Evolutionary conservation across 2,113 vertebrate genomes (phyloP), one percentile per base, ranked within the genome.

Genomic region (Lucifuga dentata): DNA sequence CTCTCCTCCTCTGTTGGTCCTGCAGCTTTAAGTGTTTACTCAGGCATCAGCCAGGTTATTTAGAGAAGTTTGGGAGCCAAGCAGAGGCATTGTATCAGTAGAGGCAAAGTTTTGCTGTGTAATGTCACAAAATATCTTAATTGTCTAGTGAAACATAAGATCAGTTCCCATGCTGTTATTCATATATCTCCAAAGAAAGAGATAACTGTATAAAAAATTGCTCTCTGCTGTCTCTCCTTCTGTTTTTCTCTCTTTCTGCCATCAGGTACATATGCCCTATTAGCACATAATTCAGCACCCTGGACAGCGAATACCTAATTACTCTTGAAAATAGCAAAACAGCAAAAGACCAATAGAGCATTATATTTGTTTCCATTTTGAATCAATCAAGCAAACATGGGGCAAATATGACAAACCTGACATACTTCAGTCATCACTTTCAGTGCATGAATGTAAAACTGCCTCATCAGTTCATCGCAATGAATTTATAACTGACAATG

Each of bases 221-320:
- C 26, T 29, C 26, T 7, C 26, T 29, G 26, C 26, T 29, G 26
- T n/a, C n/a, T n/a, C n/a, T n/a, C n/a, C n/a, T n/a, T n/a, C n/a
- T n/a, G n/a, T n/a, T n/a, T n/a, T n/a, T n/a, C 17, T 49, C 11
- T 65, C 6, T 16, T 5, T 68, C 32, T 16, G 46, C 36, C 16
- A 33, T 64, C 17, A 59, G 5, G 15, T 57, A 33, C 52, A 21
- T 2, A 33, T 56, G 16, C 8, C 5, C 38, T 64, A 70, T 57
- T 58, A 41, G 29, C 21, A 50, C 48, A 65, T 51, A 40, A 73
- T 86, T 88, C 86, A 89, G 88, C 78, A 88, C 88, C 86, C 41
- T 88, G 88, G 88, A 89, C 80, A 88, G 86, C 48, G 66, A 59
- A 71, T 45, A 19, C 35, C 7, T 73, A 85, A 79, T 85, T 76